phyloP scores from a whole-genome alignment of 1,140 invertebrate genomes.

The Hormaphis cornu region DNA sequence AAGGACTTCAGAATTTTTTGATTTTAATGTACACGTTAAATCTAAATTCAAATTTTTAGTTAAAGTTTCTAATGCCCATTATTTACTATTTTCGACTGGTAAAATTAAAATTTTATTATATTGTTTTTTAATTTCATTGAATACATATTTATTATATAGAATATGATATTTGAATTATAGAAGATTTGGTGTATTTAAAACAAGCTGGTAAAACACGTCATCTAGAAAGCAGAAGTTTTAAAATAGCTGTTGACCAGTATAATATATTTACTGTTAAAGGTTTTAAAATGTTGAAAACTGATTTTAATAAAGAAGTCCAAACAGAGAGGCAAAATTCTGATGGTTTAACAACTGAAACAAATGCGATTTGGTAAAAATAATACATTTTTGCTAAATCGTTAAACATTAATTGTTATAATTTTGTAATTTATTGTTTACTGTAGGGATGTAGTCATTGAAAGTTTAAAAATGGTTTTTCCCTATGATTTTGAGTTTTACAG shows the following conservation, averaged over 20 bases:
- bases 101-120: slow-evolving; percentile 33
- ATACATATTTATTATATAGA: too few species aligned
- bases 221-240: slow-evolving; percentile 35
- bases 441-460: slow-evolving; percentile 53
- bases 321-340: slow-evolving; percentile 63
- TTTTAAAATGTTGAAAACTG: slow-evolving; percentile 48
- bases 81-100: slow-evolving; percentile 52
- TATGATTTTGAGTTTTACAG: slow-evolving; percentile 89
- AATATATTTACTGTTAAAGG: slow-evolving; percentile 67
- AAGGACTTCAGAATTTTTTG: not conserved
- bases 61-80: slow-evolving; percentile 52
- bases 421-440: slow-evolving; percentile 24
- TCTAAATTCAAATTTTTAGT: slow-evolving; percentile 51
- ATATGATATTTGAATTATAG: not conserved
- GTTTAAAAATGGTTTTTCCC: slow-evolving; percentile 71
- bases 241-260: slow-evolving; percentile 60
- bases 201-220: not conserved
- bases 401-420: not conserved
- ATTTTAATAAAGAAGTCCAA: slow-evolving; percentile 52
- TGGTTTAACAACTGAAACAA: slow-evolving; percentile 57
- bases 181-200: slow-evolving; percentile 32
- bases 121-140: not conserved
- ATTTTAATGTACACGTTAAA: slow-evolving; percentile 43
- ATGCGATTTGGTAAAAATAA: slow-evolving; percentile 54
- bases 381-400: not conserved